Conservation (phyloP, 2,797 vertebrate genomes). For the Falco naumanni region DNA sequence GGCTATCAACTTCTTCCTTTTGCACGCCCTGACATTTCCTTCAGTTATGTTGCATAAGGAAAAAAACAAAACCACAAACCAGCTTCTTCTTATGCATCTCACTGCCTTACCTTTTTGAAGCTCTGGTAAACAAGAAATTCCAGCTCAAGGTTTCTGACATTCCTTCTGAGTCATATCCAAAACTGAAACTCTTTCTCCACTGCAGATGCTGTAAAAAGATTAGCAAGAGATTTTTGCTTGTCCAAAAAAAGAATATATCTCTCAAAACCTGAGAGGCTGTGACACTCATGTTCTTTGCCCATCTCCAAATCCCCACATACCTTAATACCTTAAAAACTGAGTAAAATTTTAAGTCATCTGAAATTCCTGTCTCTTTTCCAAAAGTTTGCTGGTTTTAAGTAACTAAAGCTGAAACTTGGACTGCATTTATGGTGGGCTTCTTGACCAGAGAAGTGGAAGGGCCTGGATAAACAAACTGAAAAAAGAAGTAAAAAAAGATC, state of each 20-base stretch:
- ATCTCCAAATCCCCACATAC: background rate
- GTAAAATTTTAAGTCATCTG: background rate
- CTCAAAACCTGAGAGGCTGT: background rate
- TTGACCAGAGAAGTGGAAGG: background rate
- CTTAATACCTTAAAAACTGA: background rate
- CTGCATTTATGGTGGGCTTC: background rate
- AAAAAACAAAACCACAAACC: background rate
- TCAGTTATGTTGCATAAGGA: background rate
- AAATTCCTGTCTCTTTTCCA: background rate
- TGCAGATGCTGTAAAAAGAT: background rate
- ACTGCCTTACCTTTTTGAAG: background rate
- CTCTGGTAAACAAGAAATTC: background rate
- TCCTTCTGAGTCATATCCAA: background rate
- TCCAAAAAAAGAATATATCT: background rate
- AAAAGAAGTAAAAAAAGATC: background rate
- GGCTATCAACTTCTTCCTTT: background rate
- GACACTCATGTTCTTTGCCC: background rate
- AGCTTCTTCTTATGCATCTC: background rate
- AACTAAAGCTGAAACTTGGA: background rate
- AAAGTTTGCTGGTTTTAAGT: background rate
- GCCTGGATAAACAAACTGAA: background rate
- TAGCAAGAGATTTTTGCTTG: background rate
- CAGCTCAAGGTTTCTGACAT: background rate
- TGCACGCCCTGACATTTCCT: background rate
- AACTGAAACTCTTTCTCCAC: background rate